Conservation (phyloP, 2,888 invertebrate species). For the Drosophila algonquin region DNA sequence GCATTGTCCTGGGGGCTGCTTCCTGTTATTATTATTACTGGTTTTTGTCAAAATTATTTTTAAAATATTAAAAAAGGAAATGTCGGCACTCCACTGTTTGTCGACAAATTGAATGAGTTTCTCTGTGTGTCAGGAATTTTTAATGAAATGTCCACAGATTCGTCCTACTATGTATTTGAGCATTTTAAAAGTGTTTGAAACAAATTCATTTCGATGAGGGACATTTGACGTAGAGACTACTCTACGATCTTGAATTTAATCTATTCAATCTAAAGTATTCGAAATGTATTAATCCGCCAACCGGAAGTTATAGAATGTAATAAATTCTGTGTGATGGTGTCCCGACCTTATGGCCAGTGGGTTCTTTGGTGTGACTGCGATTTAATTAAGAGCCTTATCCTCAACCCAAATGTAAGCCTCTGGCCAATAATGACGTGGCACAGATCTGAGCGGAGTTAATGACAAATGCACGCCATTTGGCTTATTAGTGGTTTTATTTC, state of each 20-base stretch:
- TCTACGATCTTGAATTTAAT: no score
- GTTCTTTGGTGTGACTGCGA: constrained; percentile 6
- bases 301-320: not conserved
- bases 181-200: not conserved
- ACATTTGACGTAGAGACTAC: no score
- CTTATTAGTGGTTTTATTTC: constrained; percentile 75
- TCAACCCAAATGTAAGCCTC: not conserved
- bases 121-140: constrained; percentile 55
- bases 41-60: constrained; percentile 53
- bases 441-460: constrained; percentile 29
- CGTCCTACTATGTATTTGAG: no score
- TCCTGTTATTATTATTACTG: constrained; percentile 15
- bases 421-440: constrained; percentile 3
- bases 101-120: constrained; percentile 71
- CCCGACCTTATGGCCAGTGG: not conserved
- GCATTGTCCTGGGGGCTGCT: constrained; percentile 27
- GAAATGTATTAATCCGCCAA: no score
- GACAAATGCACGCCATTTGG: constrained; percentile 76
- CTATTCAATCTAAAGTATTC: no score
- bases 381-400: constrained; percentile 53
- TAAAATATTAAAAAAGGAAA: constrained; percentile 70
- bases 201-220: not conserved
- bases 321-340: not conserved
- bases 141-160: not conserved
- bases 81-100: constrained; percentile 47